Evolutionary conservation across 2,888 invertebrate species (phyloP), one percentile per base, ranked within the genome.

Genomic region (Diadegma fenestrale): DNA sequence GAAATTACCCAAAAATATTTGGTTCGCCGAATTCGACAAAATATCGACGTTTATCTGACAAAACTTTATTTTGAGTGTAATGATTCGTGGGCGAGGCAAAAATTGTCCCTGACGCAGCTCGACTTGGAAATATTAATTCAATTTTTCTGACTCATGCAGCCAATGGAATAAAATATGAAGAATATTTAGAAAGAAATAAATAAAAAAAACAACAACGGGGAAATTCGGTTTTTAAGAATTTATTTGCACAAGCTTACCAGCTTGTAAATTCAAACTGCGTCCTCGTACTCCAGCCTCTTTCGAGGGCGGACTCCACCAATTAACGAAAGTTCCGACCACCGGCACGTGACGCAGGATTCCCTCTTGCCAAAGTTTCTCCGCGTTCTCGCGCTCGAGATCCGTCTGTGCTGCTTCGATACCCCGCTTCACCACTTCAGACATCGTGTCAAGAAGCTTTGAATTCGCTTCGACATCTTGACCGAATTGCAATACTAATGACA

Each of bases 391-490:
- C 93, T 97, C 97, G 75, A 99, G 94, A 94, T 99, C 99, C 88
- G 97, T 96, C 78, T 98, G 98, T 0, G 99, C 99, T 3, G 97
- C 97, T 93, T 98, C 98, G 90, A 99, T 99, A 76, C 98, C 98
- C 95, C 97, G 97, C 92, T 97, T 98, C 1, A 99, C 97, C 77
- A 99, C 97, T 94, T 99, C 99, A 8, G 98, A 97, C 98, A 99
- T 98, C 68, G 98, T 97, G 91, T 98, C 98, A 82, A 99, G 95
- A 76, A 98, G 98, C 93, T 97, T 96, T 0, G 98, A 98, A 86
- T 98, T 98, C 89, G 99, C 98, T 93, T 99, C 99, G 0, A 99
- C 98, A 89, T 98, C 97, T 91, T 97, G 97, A 22, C 99, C 99
- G 0, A 97, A 97, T 73, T 96, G 95, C 71, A 98, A 95, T 0